phyloP scores from a whole-genome alignment of 2,113 vertebrate species.

The Machaerirhynchus nigripectus region DNA sequence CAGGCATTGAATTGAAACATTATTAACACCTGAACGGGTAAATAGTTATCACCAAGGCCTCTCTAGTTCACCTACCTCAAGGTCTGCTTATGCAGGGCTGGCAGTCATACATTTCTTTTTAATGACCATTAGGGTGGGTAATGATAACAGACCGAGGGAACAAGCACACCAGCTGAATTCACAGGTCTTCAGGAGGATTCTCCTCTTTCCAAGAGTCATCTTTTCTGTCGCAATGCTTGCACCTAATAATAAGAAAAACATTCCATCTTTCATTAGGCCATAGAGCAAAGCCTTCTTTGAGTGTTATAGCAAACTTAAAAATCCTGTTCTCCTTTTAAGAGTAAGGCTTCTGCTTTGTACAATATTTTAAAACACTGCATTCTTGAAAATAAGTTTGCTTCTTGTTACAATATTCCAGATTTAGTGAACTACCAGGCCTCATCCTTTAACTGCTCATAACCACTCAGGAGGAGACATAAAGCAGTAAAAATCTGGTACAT shows the following conservation, averaged over 20 bases:
- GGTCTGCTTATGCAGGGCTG: background rate
- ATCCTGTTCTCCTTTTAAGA: background rate
- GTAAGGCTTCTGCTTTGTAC: background rate
- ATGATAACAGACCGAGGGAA: background rate
- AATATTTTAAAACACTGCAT: background rate
- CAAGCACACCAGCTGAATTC: background rate
- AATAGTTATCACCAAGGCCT: background rate
- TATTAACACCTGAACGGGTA: background rate
- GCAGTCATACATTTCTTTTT: background rate
- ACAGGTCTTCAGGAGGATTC: background rate
- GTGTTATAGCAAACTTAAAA: background rate
- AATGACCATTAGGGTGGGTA: background rate
- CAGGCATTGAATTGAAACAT: background rate
- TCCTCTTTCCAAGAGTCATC: background rate
- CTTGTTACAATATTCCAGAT: background rate
- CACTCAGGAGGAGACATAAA: background rate
- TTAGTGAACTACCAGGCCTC: background rate
- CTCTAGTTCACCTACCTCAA: background rate
- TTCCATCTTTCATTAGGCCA: background rate
- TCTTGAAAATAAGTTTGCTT: background rate
- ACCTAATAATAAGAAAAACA: background rate
- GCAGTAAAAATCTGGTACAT: background rate
- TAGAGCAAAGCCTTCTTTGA: background rate
- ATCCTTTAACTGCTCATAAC: background rate
- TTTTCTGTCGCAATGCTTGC: background rate